Percentiles rank a stretch among this genome's conserved stretches.
phyloP scores from a whole-genome alignment of 2,888 invertebrate species.

The Ypsolopha scabrella region DNA sequence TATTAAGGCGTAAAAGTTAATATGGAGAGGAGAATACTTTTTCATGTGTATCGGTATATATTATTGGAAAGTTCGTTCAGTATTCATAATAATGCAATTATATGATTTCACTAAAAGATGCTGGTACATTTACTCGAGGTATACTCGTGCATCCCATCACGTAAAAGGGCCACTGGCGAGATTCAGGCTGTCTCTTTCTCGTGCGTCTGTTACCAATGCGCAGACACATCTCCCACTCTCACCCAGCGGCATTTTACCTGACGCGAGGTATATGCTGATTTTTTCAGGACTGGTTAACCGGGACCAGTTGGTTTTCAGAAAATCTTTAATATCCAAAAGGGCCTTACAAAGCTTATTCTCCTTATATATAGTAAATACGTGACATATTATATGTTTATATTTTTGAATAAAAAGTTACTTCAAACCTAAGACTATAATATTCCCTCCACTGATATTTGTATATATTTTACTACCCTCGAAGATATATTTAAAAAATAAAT shows the following conservation, averaged over 20 bases:
- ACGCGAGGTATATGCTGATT: neutral
- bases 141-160: too few relatives aligned
- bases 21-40: too few relatives aligned
- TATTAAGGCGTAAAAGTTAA: neutral
- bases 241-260: neutral
- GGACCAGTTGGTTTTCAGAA: constrained; percentile 36
- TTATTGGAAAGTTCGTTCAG: neutral
- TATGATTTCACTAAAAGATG: too few relatives aligned
- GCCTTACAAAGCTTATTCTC: constrained; percentile 20
- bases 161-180: too few relatives aligned
- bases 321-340: constrained; percentile 30
- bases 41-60: neutral
- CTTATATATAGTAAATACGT: neutral
- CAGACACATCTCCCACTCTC: too few relatives aligned
- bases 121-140: too few relatives aligned
- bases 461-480: neutral
- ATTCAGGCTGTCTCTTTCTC: too few relatives aligned
- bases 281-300: constrained; percentile 41
- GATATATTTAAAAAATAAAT: neutral
- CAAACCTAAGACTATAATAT: constrained; percentile 51
- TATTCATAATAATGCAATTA: neutral
- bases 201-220: too few relatives aligned
- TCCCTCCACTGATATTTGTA: constrained; percentile 45
- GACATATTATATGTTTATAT: neutral
- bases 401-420: constrained; percentile 15